These are phyloP conservation scores for Brachionus asplanchnoidis DNA, from an alignment of 1,140 invertebrate genomes.

Conservation along the genomic window DNA sequence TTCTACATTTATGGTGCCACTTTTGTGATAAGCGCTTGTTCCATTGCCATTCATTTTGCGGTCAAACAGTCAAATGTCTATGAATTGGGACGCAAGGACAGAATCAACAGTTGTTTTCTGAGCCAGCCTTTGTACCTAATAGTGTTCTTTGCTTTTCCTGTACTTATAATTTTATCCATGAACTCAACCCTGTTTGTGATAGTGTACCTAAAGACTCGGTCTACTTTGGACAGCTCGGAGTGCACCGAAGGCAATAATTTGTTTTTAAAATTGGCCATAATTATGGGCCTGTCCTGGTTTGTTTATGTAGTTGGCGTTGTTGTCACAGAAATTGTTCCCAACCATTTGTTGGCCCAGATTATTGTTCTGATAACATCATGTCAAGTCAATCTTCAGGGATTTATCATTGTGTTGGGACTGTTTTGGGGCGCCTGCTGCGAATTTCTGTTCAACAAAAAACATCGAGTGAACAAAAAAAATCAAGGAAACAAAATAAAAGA, in stretches of 20 bases:
- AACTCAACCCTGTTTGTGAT: constrained; percentile 10
- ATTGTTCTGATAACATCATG: neutral
- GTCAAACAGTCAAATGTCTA: neutral
- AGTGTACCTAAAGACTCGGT: neutral
- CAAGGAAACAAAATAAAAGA: neutral
- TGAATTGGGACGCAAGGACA: neutral
- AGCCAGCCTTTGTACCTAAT: constrained; percentile 25
- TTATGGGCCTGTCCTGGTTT: constrained; percentile 37
- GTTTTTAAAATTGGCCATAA: constrained; percentile 22
- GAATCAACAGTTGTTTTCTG: constrained; percentile 32
- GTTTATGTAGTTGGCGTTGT: neutral
- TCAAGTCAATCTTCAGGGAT: constrained; percentile 32
- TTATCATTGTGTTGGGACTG: neutral
- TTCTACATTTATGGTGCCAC: constrained; percentile 12
- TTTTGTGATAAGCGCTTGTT: neutral
- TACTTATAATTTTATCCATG: constrained; percentile 13
- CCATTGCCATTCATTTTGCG: neutral
- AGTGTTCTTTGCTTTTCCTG: constrained; percentile 32
- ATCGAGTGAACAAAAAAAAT: neutral
- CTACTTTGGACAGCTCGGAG: neutral
- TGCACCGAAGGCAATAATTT: neutral
- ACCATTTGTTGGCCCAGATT: neutral
- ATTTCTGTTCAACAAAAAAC: neutral
- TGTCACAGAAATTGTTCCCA: neutral
- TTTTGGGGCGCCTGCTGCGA: constrained; percentile 13